phyloP scores from a whole-genome alignment of 2,113 vertebrate species.

The Dryoscopus gambensis region DNA sequence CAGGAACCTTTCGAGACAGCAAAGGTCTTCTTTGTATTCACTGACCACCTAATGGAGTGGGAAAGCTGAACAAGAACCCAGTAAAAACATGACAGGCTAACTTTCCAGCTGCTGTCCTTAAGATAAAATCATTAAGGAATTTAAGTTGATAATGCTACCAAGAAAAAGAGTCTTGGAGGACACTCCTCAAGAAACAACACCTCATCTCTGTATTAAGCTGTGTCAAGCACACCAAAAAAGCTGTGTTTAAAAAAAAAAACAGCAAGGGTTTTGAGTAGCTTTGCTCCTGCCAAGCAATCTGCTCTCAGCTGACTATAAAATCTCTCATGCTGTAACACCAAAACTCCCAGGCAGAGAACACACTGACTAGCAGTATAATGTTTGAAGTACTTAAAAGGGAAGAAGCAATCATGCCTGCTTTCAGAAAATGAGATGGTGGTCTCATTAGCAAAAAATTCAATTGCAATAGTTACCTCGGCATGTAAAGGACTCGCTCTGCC shows the following conservation, averaged over 20 bases:
- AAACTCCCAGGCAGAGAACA: conserved; percentile 20
- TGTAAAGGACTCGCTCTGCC: conserved; percentile 96
- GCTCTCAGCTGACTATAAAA: not conserved
- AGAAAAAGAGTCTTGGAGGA: not conserved
- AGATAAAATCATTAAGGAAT: not conserved
- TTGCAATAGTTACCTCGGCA: conserved; percentile 87
- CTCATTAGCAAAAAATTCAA: conserved; percentile 36
- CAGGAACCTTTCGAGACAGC: not conserved
- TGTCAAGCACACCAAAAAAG: not conserved
- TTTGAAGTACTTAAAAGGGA: not conserved
- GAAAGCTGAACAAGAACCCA: not conserved
- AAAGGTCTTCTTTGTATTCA: not conserved
- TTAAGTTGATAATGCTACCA: not conserved
- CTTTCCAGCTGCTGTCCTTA: not conserved
- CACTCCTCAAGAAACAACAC: not conserved
- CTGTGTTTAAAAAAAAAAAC: not conserved
- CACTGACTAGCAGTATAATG: not conserved
- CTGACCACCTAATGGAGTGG: not conserved
- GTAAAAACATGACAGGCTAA: not conserved
- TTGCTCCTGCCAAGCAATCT: conserved; percentile 24
- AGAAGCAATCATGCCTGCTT: not conserved
- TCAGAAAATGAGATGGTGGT: not conserved
- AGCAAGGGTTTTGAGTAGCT: not conserved
- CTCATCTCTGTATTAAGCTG: not conserved
- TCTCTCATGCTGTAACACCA: not conserved